Base-by-base conservation (phyloP, 2,113 vertebrate genomes). In the Anguilla rostrata region DNA sequence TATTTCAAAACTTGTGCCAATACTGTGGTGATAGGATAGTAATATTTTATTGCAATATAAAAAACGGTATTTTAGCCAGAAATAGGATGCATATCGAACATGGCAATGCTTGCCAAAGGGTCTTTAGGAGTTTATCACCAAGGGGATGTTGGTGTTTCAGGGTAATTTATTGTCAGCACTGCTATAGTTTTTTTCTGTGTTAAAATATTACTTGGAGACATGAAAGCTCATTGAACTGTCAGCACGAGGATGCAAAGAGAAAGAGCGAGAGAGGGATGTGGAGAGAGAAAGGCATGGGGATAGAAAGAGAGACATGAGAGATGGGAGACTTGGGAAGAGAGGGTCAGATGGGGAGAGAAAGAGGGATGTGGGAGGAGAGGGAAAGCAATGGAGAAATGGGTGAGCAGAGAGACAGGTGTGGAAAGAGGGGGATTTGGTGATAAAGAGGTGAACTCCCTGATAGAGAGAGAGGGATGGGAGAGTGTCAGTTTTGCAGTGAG, bases 11-110 rank as follows among this genome's bases (percentile, higher is more conserved):
- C 71, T 20, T 15, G 49, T 8, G 26, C 43, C 43, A 9, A 81
- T 41, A 8, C 41, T 20, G n/a, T 57, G 56, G 84, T 39, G 40
- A 40, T 63, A 53, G 78, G 75, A 78, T 39, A 78, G 53, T 39
- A 78, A 85, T 85, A 78, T 43, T 53, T 56, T 56, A 43, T 14
- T 29, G 12, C 78, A 78, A 85, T 79, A 78, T 22, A 22, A 79
- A 79, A 79, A 78, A n/a, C 29, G 29, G 29, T 60, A 78, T 46
- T 8, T 82, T n/a, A 49, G n/a, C 5, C 80, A 81, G 46, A 46
- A 81, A 81, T 39, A 26, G 15, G 16, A 26, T 41, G 20, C 39
- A 43, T 20, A 39, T 80, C 8, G 14, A 41, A 81, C 39, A 40
- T 26, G 15, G 34, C 26, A 2, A 39, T 46, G 18, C 15, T 46